These are phyloP conservation scores for Bufo gargarizans DNA, from an alignment of 2,113 vertebrate species.

Conservation along the genomic window DNA sequence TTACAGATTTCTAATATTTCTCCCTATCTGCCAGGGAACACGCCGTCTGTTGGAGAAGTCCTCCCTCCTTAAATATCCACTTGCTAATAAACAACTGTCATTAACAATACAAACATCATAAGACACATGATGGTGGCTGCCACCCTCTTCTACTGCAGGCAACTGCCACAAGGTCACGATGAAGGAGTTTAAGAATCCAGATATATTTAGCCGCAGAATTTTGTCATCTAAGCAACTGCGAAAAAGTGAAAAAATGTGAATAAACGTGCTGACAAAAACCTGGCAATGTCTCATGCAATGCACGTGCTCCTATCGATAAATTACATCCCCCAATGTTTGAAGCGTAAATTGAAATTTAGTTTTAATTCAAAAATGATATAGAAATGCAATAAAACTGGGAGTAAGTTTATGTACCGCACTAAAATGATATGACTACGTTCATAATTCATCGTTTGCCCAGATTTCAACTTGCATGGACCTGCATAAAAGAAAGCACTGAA, in stretches of 20 bases:
- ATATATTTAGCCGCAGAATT: conserved; percentile 21
- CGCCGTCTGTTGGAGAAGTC: not conserved
- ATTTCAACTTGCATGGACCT: not conserved
- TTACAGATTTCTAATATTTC: not conserved
- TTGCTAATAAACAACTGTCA: not conserved
- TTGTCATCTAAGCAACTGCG: conserved; percentile 5
- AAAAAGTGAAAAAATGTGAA: not conserved
- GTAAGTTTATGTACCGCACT: not conserved
- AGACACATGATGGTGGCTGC: not conserved
- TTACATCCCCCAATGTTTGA: not conserved
- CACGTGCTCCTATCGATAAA: not conserved
- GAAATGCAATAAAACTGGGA: not conserved
- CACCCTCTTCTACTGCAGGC: not conserved
- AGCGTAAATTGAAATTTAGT: not conserved
- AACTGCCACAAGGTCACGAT: not conserved
- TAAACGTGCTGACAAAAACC: not conserved
- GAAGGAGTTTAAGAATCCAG: not conserved
- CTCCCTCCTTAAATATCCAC: conserved; percentile 13
- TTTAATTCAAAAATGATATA: not conserved
- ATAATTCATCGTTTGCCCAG: not conserved
- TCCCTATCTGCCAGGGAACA: not conserved
- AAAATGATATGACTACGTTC: not conserved
- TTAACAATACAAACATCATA: not conserved
- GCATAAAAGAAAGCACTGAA: not conserved
- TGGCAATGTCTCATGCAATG: not conserved